Base-by-base conservation (phyloP, 2,888 invertebrate genomes). In the Eristalis intricaria region DNA sequence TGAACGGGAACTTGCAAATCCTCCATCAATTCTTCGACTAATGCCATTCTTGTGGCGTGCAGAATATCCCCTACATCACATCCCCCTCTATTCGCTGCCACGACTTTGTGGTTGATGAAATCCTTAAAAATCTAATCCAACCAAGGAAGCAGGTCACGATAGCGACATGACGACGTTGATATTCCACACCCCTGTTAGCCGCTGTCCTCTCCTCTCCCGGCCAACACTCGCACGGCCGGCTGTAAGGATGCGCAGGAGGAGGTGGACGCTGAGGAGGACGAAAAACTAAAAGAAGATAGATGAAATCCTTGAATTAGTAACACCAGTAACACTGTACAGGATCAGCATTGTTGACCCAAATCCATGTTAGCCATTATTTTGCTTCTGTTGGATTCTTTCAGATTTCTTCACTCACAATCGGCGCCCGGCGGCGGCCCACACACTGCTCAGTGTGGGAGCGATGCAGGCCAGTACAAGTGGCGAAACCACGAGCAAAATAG, bases 341-440 rank as follows among this genome's bases (percentile, higher is more conserved):
- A 84, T 84, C 84, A 87, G 79, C 83, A 79, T 80, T 87, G 87
- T 84, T 87, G 87, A 87, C 87, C 87, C 65, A 84, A 79, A 87
- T 87, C 79, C 76, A 76, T 75, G 64, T 79, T 84, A 75, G 79
- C 84, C 68, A 73, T 80, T 84, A 73, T 76, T 84, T 60, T 38
- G 56, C 69, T 84, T 76, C 79, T 83, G 66, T 79, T 70, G 68
- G 58, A 79, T 79, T 71, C 75, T 79, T 79, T 83, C 73, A 61
- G 65, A 81, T 81, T 73, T 38, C 61, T 50, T 38, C 35, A 35
- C 64, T 23, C 22, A 56, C n/a, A n/a, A 19, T 19, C 3, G 43
- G 4, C 58, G 4, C 1, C n/a, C 38, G 19, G 15, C 3, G 43
- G 4, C 58, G 4, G 4, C n/a, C 38, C 79, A 1, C 10, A n/a